These are phyloP conservation scores for Melolontha melolontha DNA, from an alignment of 2,888 invertebrate genomes.

Conservation along the genomic window DNA sequence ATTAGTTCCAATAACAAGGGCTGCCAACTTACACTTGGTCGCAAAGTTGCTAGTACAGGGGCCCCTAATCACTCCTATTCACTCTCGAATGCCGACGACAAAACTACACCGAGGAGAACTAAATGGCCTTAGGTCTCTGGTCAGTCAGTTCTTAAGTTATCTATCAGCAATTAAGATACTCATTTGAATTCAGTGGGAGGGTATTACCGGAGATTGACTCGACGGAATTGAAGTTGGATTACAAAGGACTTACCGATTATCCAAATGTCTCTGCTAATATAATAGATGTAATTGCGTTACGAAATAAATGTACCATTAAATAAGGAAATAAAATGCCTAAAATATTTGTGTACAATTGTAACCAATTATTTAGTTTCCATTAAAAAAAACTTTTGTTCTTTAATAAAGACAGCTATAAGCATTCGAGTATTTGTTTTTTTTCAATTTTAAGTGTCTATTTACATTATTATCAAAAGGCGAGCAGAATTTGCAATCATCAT, in stretches of 20 bases:
- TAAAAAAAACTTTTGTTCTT: too few relatives aligned
- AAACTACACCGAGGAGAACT: slow-evolving; percentile 49
- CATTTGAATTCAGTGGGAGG: slow-evolving; percentile 53
- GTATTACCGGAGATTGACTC: slow-evolving; percentile 39
- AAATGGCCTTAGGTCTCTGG: slow-evolving; percentile 58
- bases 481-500: too few relatives aligned
- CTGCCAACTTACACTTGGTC: slow-evolving; percentile 46
- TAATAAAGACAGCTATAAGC: too few relatives aligned
- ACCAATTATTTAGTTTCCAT: too few relatives aligned
- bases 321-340: not conserved
- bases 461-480: too few relatives aligned
- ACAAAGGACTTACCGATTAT: slow-evolving; percentile 37
- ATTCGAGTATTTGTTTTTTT: too few relatives aligned
- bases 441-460: too few relatives aligned
- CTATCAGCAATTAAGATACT: slow-evolving; percentile 59
- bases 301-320: slow-evolving; percentile 3
- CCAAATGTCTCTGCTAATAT: slow-evolving; percentile 27
- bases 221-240: slow-evolving; percentile 36
- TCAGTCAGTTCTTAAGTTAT: slow-evolving; percentile 59
- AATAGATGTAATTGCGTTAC: slow-evolving; percentile 30
- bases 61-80: slow-evolving; percentile 62
- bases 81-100: slow-evolving; percentile 48
- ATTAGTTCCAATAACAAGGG: slow-evolving; percentile 63
- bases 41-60: slow-evolving; percentile 39
- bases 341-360: too few relatives aligned